These are phyloP conservation scores for Percina caprodes DNA, from an alignment of 2,113 vertebrate species.

Conservation along the genomic window DNA sequence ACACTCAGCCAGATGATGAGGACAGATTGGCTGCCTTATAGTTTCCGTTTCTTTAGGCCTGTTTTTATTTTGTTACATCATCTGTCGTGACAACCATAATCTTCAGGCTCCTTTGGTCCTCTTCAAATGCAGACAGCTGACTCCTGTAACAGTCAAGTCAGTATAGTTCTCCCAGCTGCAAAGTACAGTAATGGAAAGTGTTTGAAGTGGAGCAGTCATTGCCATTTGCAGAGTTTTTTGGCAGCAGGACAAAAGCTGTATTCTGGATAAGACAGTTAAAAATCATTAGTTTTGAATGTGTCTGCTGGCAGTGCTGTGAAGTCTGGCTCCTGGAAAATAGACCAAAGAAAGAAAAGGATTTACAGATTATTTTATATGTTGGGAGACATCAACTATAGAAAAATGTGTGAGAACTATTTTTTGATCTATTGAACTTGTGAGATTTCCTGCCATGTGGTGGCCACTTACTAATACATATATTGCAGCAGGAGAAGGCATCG, in stretches of 20 bases:
- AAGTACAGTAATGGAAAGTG: slow-evolving; percentile 37
- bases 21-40: slow-evolving; percentile 30
- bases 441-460: slow-evolving; percentile 4
- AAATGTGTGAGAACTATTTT: slow-evolving; percentile 14
- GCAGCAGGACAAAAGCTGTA: slow-evolving; percentile 20
- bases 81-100: slow-evolving; percentile 40
- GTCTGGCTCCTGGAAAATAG: slow-evolving; percentile 1
- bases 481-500: background rate
- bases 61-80: slow-evolving; percentile 27
- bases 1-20: slow-evolving; percentile 16
- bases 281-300: slow-evolving; percentile 8
- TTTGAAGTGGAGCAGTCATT: slow-evolving; percentile 37
- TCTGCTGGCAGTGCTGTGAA: slow-evolving; percentile 5
- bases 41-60: slow-evolving; percentile 30
- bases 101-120: slow-evolving; percentile 35
- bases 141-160: slow-evolving; percentile 20
- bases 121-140: slow-evolving; percentile 14
- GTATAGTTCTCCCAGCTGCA: background rate
- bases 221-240: slow-evolving; percentile 28
- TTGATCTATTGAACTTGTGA: slow-evolving; percentile 33
- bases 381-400: slow-evolving; percentile 11
- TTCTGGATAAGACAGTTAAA: slow-evolving; percentile 16
- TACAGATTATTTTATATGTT: background rate
- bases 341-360: background rate
- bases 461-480: slow-evolving; percentile 7